phyloP scores from a whole-genome alignment of 1,140 invertebrate genomes.

The Pseudomyrmex pallidus region DNA sequence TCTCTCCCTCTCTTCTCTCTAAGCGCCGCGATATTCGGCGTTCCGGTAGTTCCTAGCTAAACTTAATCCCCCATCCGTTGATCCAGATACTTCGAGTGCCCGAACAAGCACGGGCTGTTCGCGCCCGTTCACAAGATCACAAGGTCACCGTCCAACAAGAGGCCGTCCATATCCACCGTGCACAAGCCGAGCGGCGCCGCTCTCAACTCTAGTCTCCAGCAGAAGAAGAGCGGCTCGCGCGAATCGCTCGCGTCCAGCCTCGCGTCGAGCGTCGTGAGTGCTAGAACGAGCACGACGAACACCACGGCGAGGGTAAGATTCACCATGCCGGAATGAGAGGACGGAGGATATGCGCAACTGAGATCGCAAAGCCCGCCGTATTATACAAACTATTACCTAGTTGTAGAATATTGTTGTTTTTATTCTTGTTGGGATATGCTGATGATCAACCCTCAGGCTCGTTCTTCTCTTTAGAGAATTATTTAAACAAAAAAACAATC shows the following conservation, averaged over 20 bases:
- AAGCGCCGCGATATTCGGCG: too few species aligned
- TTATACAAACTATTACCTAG: background rate
- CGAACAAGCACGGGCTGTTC: constrained; percentile 95
- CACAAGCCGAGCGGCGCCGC: constrained; percentile 87
- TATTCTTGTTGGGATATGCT: constrained; percentile 3
- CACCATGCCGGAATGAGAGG: constrained; percentile 79
- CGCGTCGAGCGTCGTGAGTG: constrained; percentile 89
- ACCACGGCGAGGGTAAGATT: constrained; percentile 89
- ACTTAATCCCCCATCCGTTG: constrained; percentile 53
- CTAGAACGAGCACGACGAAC: constrained; percentile 76
- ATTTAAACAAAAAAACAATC: background rate
- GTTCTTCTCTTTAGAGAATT: background rate
- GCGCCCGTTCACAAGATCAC: constrained; percentile 95
- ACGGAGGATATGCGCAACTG: constrained; percentile 10
- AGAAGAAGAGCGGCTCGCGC: constrained; percentile 91
- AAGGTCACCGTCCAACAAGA: constrained; percentile 91
- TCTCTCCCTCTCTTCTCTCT: background rate
- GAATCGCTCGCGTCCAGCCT: constrained; percentile 91
- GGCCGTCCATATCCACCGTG: constrained; percentile 86
- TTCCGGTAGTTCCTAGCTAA: background rate
- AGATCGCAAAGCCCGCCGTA: constrained; percentile 8
- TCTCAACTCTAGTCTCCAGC: constrained; percentile 82
- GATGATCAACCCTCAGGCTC: constrained; percentile 1
- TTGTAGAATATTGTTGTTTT: constrained; percentile 30
- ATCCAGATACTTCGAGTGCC: constrained; percentile 97